Percentiles rank a stretch among this genome's conserved stretches.
These are phyloP conservation scores for Brachionus koreanus DNA, from an alignment of 1,140 invertebrate species.

Conservation along the genomic window DNA sequence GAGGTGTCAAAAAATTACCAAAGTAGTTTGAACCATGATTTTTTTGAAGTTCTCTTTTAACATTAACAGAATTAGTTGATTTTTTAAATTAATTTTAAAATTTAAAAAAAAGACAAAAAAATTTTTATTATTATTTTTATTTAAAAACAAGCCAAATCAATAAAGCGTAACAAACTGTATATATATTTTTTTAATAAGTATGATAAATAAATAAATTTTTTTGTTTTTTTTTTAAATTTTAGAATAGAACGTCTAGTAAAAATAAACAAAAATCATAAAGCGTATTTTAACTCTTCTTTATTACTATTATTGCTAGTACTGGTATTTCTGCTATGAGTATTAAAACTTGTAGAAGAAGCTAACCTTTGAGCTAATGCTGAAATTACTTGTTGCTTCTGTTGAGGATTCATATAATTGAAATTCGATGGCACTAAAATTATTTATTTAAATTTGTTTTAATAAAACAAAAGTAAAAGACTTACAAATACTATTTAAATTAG, in stretches of 20 bases:
- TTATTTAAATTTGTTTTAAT: slow-evolving; percentile 3
- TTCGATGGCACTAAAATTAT: slow-evolving; percentile 1
- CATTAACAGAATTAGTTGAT: background rate
- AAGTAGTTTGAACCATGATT: background rate
- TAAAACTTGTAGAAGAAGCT: slow-evolving; percentile 27
- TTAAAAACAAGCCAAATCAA: slow-evolving; percentile 19
- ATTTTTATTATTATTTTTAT: slow-evolving; percentile 29
- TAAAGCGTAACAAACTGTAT: slow-evolving; percentile 15
- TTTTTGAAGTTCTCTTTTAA: background rate
- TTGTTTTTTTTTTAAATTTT: slow-evolving; percentile 40
- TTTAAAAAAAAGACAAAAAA: slow-evolving; percentile 38
- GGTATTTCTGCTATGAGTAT: slow-evolving; percentile 17
- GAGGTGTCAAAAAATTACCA: background rate
- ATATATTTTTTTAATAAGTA: background rate
- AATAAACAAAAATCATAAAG: slow-evolving; percentile 1
- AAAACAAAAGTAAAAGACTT: background rate
- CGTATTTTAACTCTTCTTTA: slow-evolving; percentile 27
- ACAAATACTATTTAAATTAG: background rate
- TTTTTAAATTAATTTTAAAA: background rate
- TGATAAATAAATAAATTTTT: slow-evolving; percentile 40
- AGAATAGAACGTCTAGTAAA: background rate
- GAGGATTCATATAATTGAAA: slow-evolving; percentile 20
- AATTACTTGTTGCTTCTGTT: slow-evolving; percentile 29
- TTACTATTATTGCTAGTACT: slow-evolving; percentile 18
- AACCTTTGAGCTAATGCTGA: slow-evolving; percentile 26